Evolutionary conservation across 2,797 vertebrate genomes (phyloP).

Genomic region (Poeciliopsis presidionis): DNA sequence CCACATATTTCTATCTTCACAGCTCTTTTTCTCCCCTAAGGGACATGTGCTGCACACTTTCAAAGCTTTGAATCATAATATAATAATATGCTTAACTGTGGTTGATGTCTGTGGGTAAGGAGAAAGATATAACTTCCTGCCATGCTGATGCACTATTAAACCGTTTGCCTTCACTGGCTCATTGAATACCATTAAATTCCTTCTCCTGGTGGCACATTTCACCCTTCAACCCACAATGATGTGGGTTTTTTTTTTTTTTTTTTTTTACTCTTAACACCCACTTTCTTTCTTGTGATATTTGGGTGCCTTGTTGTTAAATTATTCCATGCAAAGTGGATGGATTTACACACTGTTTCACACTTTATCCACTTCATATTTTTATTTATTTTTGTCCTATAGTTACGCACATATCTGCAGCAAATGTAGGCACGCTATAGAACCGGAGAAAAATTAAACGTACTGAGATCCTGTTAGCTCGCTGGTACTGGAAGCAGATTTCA

Average conservation of each 20-base stretch:
- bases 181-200: constrained; percentile 9
- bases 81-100: constrained; percentile 16
- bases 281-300: neutral
- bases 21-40: neutral
- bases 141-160: constrained; percentile 10
- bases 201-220: constrained; percentile 1
- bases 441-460: neutral
- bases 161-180: constrained; percentile 4
- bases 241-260: no score
- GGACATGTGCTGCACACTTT: neutral
- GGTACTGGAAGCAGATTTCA: neutral
- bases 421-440: neutral
- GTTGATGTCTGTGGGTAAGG: constrained; percentile 8
- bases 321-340: neutral
- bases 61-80: constrained; percentile 10
- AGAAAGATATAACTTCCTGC: constrained; percentile 2
- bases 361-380: neutral
- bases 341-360: neutral
- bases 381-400: neutral
- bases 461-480: neutral
- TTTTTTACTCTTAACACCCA: neutral
- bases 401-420: neutral
- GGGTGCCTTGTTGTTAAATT: neutral
- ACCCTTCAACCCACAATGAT: neutral
- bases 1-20: constrained; percentile 6